Evolutionary conservation across 2,888 invertebrate genomes (phyloP).

Genomic region (Amblyteles armatorius): DNA sequence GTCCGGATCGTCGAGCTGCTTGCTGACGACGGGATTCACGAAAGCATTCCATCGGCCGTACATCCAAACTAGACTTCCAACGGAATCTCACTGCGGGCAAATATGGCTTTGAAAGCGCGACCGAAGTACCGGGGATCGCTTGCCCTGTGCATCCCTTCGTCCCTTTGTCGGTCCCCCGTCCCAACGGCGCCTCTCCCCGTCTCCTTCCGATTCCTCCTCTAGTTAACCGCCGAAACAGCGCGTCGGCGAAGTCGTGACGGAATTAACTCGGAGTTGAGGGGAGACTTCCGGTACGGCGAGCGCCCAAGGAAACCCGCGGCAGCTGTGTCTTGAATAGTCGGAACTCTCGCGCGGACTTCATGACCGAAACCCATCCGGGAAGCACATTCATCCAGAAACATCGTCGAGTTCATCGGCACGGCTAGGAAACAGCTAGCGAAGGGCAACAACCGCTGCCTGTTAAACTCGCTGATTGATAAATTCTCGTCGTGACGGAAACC

Average conservation of each 20-base stretch:
- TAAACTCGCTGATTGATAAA: neutral
- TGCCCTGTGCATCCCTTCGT: constrained; percentile 31
- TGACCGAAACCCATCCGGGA: neutral
- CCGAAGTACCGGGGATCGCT: constrained; percentile 31
- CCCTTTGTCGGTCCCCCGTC: constrained; percentile 51
- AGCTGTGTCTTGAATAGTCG: constrained; percentile 24
- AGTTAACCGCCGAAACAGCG: constrained; percentile 42
- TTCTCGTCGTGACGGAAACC: neutral
- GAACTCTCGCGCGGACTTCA: neutral
- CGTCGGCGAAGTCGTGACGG: constrained; percentile 49
- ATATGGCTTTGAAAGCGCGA: constrained; percentile 38
- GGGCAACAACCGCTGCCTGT: neutral
- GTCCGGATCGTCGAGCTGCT: constrained; percentile 13
- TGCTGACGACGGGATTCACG: constrained; percentile 42
- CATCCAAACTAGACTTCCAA: constrained; percentile 32
- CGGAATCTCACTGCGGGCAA: constrained; percentile 50
- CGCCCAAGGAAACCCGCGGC: constrained; percentile 17
- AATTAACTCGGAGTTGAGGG: constrained; percentile 64
- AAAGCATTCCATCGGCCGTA: constrained; percentile 44
- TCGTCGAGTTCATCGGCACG: neutral
- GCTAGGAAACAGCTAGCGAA: neutral
- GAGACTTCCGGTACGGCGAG: constrained; percentile 24
- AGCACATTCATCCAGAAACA: constrained; percentile 22
- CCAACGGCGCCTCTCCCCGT: constrained; percentile 7
- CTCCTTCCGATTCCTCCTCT: constrained; percentile 46